Evolutionary conservation across 2,113 vertebrate genomes (phyloP).

Genomic region (Muntiacus muntjak): DNA sequence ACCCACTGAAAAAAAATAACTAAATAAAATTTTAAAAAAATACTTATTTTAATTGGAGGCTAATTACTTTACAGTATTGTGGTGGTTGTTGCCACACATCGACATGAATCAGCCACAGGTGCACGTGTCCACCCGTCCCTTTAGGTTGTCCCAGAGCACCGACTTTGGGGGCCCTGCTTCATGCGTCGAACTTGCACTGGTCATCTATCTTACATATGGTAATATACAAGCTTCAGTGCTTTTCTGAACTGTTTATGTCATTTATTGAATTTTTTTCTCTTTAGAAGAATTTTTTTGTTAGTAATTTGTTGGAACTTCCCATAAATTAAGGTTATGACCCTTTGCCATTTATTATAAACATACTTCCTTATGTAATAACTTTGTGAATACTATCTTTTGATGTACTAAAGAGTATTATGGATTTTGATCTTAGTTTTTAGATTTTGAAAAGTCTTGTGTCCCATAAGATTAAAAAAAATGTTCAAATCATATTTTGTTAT

Average conservation of each 20-base stretch:
- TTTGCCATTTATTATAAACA: not conserved
- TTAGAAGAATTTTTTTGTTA: not conserved
- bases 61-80: not conserved
- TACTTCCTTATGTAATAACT: not conserved
- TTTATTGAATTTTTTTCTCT: not conserved
- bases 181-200: fast-evolving
- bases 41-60: not conserved
- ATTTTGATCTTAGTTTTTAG: not conserved
- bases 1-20: too few relatives aligned
- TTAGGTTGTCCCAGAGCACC: not conserved
- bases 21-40: not conserved
- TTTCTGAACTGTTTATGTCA: not conserved
- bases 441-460: not conserved
- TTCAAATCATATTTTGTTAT: not conserved
- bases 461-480: not conserved
- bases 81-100: not conserved
- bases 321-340: not conserved
- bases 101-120: not conserved
- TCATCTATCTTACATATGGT: not conserved
- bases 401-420: not conserved
- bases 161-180: not conserved
- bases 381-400: not conserved
- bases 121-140: not conserved
- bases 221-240: not conserved
- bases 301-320: not conserved